Base-by-base conservation (phyloP, 2,888 invertebrate species). In the Adelphocoris suturalis region DNA sequence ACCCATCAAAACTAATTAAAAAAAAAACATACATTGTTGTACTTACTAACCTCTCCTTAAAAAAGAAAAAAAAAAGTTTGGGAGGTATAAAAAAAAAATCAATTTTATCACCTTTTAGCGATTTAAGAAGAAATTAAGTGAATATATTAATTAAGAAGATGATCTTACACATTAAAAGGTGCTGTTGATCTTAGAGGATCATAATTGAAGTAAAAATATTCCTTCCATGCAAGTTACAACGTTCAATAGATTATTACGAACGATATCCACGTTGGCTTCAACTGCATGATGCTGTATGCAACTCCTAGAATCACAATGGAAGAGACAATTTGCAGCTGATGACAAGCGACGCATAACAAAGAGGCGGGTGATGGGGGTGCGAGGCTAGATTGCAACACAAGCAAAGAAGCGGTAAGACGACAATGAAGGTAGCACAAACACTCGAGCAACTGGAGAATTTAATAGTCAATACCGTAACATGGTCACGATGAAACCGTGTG, bases 351-450 rank as follows among this genome's bases (percentile, higher is more conserved):
- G 46, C 37, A 78, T 47, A 46, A 78, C 78, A 47, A 47, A 46
- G 46, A 46, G 46, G 78, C 46, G 78, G 16, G 28, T 47, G 47
- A 78, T 78, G 78, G 16, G 19, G 47, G 78, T 78, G 78, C 78
- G 78, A 47, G 78, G n/a, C 7, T 5, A 28, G 78, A 78, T 78
- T 78, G 78, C 78, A 78, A 78, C 78, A 78, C 78, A 78, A 47
- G 78, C 78, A 78, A 37, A 78, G 46, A 78, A n/a, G 78, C 78
- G 76, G 14, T 28, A 68, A 68, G 68, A 23, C 23, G 23, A 68
- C 68, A 68, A 68, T 23, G 68, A 19, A 27, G 27, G 23, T 23
- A 68, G 68, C 68, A 68, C 68, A 68, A 27, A 68, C 23, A 68
- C 68, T 68, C 1, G 68, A 68, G 68, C 23, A 68, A 68, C 68